phyloP scores from a whole-genome alignment of 2,797 vertebrate genomes.

The Scolopax bukidnonensis region DNA sequence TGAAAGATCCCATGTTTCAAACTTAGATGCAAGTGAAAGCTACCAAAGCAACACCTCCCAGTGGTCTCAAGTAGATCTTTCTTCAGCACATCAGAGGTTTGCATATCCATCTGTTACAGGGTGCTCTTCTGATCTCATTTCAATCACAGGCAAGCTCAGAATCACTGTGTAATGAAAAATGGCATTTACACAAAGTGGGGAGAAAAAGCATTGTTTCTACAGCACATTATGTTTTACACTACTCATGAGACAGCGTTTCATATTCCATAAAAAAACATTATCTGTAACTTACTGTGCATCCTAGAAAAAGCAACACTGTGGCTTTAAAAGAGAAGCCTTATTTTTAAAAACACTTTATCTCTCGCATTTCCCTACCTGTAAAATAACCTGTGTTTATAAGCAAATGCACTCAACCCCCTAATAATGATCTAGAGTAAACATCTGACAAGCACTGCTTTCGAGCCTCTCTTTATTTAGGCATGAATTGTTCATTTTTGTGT shows the following conservation, averaged over 20 bases:
- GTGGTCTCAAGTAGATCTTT: conserved; percentile 18
- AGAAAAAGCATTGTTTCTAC: conserved; percentile 54
- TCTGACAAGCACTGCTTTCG: conserved; percentile 68
- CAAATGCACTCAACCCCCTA: conserved; percentile 58
- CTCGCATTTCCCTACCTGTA: conserved; percentile 7
- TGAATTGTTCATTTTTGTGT: conserved; percentile 76
- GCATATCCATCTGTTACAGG: not conserved
- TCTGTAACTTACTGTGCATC: conserved; percentile 43
- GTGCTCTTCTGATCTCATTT: conserved; percentile 23
- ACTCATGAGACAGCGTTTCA: conserved; percentile 60
- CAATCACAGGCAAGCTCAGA: conserved; percentile 15
- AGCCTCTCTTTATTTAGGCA: conserved; percentile 74
- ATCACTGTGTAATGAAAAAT: conserved; percentile 57
- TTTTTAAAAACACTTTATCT: conserved; percentile 3
- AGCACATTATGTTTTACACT: conserved; percentile 47
- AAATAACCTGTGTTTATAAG: conserved; percentile 69
- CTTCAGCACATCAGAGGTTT: conserved; percentile 15
- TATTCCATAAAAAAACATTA: conserved; percentile 55
- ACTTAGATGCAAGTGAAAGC: conserved; percentile 33
- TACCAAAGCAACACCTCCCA: conserved; percentile 1
- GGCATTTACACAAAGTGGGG: conserved; percentile 46
- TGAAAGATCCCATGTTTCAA: conserved; percentile 28
- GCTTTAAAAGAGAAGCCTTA: conserved; percentile 59
- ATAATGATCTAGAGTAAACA: conserved; percentile 73
- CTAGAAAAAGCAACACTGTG: conserved; percentile 48